These are phyloP conservation scores for Plutomurus gul DNA, from an alignment of 1,140 invertebrate genomes.

Conservation along the genomic window DNA sequence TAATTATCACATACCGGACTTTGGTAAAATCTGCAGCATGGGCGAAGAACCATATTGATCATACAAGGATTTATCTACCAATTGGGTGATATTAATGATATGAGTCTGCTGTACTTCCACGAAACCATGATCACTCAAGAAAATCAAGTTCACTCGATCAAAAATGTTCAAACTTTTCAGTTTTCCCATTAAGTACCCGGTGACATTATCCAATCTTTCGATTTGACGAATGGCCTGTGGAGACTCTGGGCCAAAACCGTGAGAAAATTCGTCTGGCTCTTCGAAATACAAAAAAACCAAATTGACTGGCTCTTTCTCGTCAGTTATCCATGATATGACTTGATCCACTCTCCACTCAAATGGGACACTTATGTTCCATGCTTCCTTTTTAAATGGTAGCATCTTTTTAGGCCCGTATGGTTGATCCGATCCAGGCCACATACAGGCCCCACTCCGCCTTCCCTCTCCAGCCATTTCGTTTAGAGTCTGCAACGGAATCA, in stretches of 20 bases:
- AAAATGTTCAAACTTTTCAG: slow-evolving; percentile 60
- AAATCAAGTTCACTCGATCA: slow-evolving; percentile 68
- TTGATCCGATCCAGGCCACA: slow-evolving; percentile 56
- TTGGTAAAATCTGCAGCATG: slow-evolving; percentile 63
- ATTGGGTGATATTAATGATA: slow-evolving; percentile 66
- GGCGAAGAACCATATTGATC: slow-evolving; percentile 59
- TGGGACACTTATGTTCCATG: slow-evolving; percentile 60
- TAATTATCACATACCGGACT: slow-evolving; percentile 60
- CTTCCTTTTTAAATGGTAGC: background rate
- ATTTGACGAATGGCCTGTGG: slow-evolving; percentile 61
- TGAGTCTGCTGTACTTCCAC: slow-evolving; percentile 60
- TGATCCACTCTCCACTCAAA: slow-evolving; percentile 66
- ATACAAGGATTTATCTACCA: slow-evolving; percentile 62
- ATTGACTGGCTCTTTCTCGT: slow-evolving; percentile 64
- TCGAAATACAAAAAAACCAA: slow-evolving; percentile 74
- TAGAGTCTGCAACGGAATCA: slow-evolving; percentile 57
- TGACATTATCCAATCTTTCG: slow-evolving; percentile 63
- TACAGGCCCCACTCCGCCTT: slow-evolving; percentile 64
- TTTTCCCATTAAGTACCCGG: slow-evolving; percentile 64
- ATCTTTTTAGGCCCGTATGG: slow-evolving; percentile 41
- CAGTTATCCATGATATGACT: slow-evolving; percentile 69
- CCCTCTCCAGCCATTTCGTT: slow-evolving; percentile 62
- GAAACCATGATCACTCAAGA: slow-evolving; percentile 79
- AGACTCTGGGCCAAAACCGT: slow-evolving; percentile 61
- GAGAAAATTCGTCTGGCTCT: slow-evolving; percentile 67